phyloP scores from a whole-genome alignment of 2,797 vertebrate genomes.

The Sebastes oblongus region DNA sequence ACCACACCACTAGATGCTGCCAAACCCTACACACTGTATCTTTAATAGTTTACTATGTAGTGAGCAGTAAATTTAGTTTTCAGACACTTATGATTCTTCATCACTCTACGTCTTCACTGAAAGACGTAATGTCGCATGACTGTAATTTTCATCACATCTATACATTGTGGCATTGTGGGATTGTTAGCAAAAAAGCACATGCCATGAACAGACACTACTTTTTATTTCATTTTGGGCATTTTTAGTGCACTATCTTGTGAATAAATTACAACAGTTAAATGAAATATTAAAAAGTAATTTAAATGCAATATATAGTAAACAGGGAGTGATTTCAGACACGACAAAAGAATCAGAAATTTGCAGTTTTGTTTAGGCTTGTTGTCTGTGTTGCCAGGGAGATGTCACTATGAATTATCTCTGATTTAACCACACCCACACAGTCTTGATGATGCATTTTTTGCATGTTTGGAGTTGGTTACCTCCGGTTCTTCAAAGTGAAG shows the following conservation, averaged over 20 bases:
- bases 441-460: not conserved
- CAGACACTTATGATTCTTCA: not conserved
- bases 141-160: not conserved
- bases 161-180: not conserved
- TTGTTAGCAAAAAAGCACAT: not conserved
- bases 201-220: not conserved
- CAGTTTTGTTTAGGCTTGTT: slow-evolving; percentile 12
- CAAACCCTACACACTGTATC: too few species aligned
- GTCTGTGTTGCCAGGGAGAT: slow-evolving; percentile 3
- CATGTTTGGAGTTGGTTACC: not conserved
- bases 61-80: not conserved
- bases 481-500: fast-evolving
- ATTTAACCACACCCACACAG: not conserved
- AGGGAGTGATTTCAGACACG: not conserved
- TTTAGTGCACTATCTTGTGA: not conserved
- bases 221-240: not conserved
- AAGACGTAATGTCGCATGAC: not conserved
- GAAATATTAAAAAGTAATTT: too few species aligned
- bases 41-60: not conserved
- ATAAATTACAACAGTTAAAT: too few species aligned
- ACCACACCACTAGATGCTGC: not conserved
- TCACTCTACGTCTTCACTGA: not conserved
- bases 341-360: not conserved
- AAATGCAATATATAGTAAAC: too few species aligned
- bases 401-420: not conserved